phyloP scores from a whole-genome alignment of 2,113 vertebrate species.

The Phocoena sinus region DNA sequence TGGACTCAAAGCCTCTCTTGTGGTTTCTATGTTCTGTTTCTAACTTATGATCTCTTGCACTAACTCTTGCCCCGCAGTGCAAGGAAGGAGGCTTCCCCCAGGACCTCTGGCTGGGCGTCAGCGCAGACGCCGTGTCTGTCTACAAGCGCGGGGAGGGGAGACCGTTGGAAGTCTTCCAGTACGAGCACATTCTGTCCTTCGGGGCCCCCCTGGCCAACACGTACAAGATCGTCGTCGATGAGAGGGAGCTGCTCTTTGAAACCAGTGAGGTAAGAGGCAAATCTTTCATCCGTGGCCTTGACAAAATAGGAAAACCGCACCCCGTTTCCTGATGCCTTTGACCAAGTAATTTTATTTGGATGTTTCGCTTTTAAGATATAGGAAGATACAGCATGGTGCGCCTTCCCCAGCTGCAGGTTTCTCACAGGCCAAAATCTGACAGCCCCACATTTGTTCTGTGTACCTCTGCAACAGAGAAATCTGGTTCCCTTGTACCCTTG shows the following conservation, averaged over 20 bases:
- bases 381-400: accelerated
- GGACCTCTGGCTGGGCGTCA: slow-evolving; percentile 95
- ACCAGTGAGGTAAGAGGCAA: slow-evolving; percentile 88
- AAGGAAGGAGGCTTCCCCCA: slow-evolving; percentile 91
- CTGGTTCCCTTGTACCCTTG: accelerated
- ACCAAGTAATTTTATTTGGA: neutral
- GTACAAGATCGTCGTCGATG: slow-evolving; percentile 95
- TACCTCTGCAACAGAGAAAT: neutral
- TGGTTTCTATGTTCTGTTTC: neutral
- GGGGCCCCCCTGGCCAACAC: slow-evolving; percentile 92
- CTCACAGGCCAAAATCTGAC: neutral
- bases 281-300: accelerated
- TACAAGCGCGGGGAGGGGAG: slow-evolving; percentile 94
- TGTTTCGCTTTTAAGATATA: accelerated
- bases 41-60: accelerated
- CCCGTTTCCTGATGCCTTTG: neutral
- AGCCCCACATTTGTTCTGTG: neutral
- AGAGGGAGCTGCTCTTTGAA: slow-evolving; percentile 93
- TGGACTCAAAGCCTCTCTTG: neutral
- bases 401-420: too few relatives aligned
- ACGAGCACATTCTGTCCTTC: slow-evolving; percentile 96
- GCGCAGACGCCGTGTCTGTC: slow-evolving; percentile 91
- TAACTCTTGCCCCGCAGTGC: slow-evolving; percentile 76
- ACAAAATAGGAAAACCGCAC: accelerated
- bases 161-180: slow-evolving; percentile 93